Base-by-base conservation (phyloP, 2,888 invertebrate genomes). In the Synanthedon formicaeformis region DNA sequence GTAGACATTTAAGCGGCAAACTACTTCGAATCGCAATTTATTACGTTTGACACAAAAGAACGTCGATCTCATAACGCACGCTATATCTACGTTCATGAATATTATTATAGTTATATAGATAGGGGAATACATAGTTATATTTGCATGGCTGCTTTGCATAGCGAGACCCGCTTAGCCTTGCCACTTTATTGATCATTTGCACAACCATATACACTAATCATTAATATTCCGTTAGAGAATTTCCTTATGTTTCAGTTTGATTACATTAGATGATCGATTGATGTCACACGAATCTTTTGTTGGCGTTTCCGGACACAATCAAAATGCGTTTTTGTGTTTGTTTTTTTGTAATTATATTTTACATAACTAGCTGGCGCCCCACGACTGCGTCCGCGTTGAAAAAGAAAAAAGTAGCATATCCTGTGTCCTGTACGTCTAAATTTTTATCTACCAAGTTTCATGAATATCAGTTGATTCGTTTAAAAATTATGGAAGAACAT, bases 101-200 rank as follows among this genome's bases (percentile, higher is more conserved):
- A 45, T 45, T 45, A 45, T 45, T 45, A 45, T 45, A 16, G 1
- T 6, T 41, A 12, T 45, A 45, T 34, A 34, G 2, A 34, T 34
- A 34, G 34, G 10, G 23, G 12, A 13, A 45, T 45, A 45, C 14
- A 14, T n/a, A 45, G 6, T 34, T 49, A 23, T 12, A 49, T 49
- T 49, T 49, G 49, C 49, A 49, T 49, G 49, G 5, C 49, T 40
- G 27, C 50, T n/a, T 50, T 50, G 40, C 50, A 52, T 55, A 50
- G 53, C 56, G 58, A 58, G 56, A 57, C 53, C 54, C 54, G 56
- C 40, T 51, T 49, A 60, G 56, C 64, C 64, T 66, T 62, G 61
- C 57, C 48, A 50, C 23, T 50, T 56, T 64, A 63, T 62, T 62
- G 62, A 64, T 63, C 54, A 51, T 56, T 54, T 45, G 53, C 50